phyloP scores from a whole-genome alignment of 2,113 vertebrate genomes.

The Plecturocebus donacophilus region DNA sequence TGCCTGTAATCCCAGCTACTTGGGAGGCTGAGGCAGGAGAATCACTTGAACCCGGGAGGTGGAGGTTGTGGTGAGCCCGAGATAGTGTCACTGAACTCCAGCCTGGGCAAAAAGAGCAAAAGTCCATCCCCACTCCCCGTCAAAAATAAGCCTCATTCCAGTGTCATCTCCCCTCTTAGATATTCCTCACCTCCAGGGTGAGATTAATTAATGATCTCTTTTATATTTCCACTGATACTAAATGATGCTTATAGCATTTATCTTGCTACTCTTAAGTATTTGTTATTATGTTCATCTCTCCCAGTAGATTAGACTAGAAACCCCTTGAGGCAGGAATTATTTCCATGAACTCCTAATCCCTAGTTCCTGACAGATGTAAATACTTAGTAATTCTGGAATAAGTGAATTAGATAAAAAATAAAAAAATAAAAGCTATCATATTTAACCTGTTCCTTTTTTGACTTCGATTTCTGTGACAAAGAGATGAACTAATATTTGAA shows the following conservation, averaged over 20 bases:
- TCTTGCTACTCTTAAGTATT: background rate
- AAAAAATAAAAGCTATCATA: background rate
- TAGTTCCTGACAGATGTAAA: background rate
- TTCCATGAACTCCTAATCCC: background rate
- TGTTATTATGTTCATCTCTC: background rate
- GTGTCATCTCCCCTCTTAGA: background rate
- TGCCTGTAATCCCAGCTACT: too few species aligned
- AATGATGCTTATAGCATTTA: background rate
- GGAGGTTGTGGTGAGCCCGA: too few species aligned
- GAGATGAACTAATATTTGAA: conserved; percentile 55
- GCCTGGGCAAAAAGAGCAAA: too few species aligned
- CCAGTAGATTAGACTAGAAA: background rate
- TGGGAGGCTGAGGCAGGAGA: too few species aligned
- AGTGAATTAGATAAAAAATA: conserved; percentile 2
- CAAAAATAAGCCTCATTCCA: background rate
- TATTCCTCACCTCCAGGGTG: background rate
- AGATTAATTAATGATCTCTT: background rate
- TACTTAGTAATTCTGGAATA: background rate
- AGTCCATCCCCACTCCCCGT: too few species aligned
- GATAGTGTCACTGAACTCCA: too few species aligned
- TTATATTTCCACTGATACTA: background rate
- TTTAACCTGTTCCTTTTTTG: background rate
- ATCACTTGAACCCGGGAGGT: too few species aligned
- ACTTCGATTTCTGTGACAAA: background rate
- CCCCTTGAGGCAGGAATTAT: background rate